Evolutionary conservation across 2,888 invertebrate genomes (phyloP).

Genomic region (Epinotia brunnichana): DNA sequence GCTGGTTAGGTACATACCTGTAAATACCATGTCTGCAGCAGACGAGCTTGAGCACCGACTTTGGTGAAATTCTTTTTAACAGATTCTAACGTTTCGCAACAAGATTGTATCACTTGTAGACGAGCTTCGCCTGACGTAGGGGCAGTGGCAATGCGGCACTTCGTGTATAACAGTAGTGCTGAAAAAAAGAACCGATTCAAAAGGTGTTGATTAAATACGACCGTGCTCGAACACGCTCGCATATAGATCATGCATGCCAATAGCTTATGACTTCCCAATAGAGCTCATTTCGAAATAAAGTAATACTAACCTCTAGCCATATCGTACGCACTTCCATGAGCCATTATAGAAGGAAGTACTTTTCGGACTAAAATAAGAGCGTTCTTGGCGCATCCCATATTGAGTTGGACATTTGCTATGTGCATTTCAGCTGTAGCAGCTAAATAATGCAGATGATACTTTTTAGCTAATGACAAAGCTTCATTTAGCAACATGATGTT

Average conservation of each 20-base stretch:
- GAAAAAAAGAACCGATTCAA: slow-evolving; percentile 44
- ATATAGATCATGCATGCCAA: not conserved
- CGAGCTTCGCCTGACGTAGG: slow-evolving; percentile 77
- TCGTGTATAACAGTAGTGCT: slow-evolving; percentile 88
- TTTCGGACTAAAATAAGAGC: slow-evolving; percentile 88
- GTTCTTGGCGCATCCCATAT: slow-evolving; percentile 90
- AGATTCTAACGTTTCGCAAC: slow-evolving; percentile 85
- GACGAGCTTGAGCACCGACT: slow-evolving; percentile 89
- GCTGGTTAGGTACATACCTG: slow-evolving; percentile 74
- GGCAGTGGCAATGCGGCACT: slow-evolving; percentile 89
- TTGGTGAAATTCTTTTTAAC: slow-evolving; percentile 88
- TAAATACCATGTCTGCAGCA: slow-evolving; percentile 89
- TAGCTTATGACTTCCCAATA: not conserved
- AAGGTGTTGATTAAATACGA: slow-evolving; percentile 4
- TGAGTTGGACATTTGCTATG: slow-evolving; percentile 89
- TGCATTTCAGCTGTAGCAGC: slow-evolving; percentile 90
- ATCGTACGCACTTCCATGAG: slow-evolving; percentile 92
- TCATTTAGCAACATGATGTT: slow-evolving; percentile 85
- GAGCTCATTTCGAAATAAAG: not conserved
- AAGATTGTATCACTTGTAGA: slow-evolving; percentile 79
- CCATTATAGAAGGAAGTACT: slow-evolving; percentile 88
- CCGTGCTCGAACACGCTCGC: not conserved
- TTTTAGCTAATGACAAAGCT: slow-evolving; percentile 89
- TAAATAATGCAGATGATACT: slow-evolving; percentile 90
- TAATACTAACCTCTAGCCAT: slow-evolving; percentile 85